These are phyloP conservation scores for Calonectris borealis DNA, from an alignment of 2,113 vertebrate species.

Conservation along the genomic window DNA sequence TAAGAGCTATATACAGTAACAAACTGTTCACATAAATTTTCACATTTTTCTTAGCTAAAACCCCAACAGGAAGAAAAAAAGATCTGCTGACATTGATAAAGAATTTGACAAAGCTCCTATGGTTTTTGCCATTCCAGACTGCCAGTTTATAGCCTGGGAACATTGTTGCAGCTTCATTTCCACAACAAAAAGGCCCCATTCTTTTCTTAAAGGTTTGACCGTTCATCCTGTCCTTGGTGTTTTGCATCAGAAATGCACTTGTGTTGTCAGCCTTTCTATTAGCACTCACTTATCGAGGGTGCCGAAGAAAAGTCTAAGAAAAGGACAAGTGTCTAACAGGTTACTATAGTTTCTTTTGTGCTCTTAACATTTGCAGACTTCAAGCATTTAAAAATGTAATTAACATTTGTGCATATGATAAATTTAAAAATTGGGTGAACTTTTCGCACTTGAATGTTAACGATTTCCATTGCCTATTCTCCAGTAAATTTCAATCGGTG, in stretches of 20 bases:
- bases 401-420: conserved; percentile 38
- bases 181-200: conserved; percentile 47
- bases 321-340: conserved; percentile 30
- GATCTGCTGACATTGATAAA: conserved; percentile 53
- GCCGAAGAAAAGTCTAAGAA: conserved; percentile 22
- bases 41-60: conserved; percentile 14
- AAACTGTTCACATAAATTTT: conserved; percentile 22
- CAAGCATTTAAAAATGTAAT: not conserved
- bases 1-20: conserved; percentile 13
- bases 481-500: not conserved
- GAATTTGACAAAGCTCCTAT: conserved; percentile 53
- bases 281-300: not conserved
- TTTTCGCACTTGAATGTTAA: conserved; percentile 15
- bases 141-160: conserved; percentile 58
- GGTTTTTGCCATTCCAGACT: conserved; percentile 16
- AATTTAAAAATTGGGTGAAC: not conserved
- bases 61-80: not conserved
- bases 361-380: conserved; percentile 8
- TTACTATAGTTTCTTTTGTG: conserved; percentile 48
- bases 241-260: conserved; percentile 62
- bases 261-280: conserved; percentile 30
- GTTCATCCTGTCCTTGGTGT: conserved; percentile 27
- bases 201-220: conserved; percentile 41
- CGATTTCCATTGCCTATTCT: not conserved
- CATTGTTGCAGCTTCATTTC: conserved; percentile 59